A percentile compares a stretch with the other conserved stretches of the same genome.
phyloP scores from a whole-genome alignment of 2,113 vertebrate genomes.

The Mormyrus iriodes region DNA sequence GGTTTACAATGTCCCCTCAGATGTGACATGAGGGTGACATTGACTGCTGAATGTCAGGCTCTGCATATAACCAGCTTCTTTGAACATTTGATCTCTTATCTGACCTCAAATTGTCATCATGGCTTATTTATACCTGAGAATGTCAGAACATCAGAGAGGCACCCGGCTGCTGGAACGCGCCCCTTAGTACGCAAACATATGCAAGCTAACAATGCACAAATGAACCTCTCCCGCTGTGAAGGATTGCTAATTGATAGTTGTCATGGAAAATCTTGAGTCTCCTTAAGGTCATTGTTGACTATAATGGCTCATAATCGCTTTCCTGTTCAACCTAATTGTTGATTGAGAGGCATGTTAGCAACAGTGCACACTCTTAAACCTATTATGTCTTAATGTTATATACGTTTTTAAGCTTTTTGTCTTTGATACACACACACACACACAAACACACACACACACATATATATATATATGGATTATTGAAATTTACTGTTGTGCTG shows the following conservation, averaged over 20 bases:
- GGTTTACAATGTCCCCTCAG: not conserved
- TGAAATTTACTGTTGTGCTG: not conserved
- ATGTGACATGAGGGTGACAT: not conserved
- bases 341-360: not conserved
- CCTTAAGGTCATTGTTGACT: constrained; percentile 11
- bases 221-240: not conserved
- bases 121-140: constrained; percentile 45
- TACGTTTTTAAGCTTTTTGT: not conserved
- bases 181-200: constrained; percentile 28
- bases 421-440: too few relatives aligned
- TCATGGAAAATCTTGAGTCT: constrained; percentile 20
- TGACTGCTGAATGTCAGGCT: not conserved
- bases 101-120: constrained; percentile 19
- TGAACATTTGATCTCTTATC: not conserved
- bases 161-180: constrained; percentile 24
- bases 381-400: not conserved
- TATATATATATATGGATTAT: not conserved
- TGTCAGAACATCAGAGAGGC: constrained; percentile 44
- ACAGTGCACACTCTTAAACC: not conserved
- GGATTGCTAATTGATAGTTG: not conserved
- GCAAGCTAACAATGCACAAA: constrained; percentile 12
- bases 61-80: not conserved
- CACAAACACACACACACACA: too few relatives aligned
- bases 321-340: not conserved
- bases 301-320: not conserved